These are phyloP conservation scores for Equus quagga DNA, from an alignment of 2,113 vertebrate genomes.

Conservation along the genomic window DNA sequence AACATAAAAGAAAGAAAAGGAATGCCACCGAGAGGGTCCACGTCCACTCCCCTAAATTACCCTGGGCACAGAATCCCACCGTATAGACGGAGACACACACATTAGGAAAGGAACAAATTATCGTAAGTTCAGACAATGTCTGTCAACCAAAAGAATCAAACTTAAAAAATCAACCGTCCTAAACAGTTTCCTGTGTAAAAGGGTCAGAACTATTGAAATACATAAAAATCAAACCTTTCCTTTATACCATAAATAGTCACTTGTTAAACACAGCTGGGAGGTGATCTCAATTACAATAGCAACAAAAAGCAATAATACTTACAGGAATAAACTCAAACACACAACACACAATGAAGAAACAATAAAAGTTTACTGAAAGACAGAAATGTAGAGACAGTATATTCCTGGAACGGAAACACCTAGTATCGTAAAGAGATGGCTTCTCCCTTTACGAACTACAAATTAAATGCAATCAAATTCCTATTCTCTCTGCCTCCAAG, in stretches of 20 bases:
- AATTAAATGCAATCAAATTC: constrained; percentile 51
- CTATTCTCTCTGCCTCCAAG: neutral
- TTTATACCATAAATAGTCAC: neutral
- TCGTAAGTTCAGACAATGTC: neutral
- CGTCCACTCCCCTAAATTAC: neutral
- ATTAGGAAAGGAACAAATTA: neutral
- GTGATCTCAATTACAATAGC: constrained; percentile 23
- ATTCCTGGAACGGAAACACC: neutral
- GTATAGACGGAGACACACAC: neutral
- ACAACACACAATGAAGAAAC: neutral
- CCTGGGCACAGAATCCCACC: neutral
- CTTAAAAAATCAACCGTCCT: constrained; percentile 37
- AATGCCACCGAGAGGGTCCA: neutral
- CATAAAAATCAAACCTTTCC: neutral
- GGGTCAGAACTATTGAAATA: too few species aligned
- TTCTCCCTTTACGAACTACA: constrained; percentile 3
- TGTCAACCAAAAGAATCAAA: constrained; percentile 10
- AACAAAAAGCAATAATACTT: constrained; percentile 3
- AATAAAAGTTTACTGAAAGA: neutral
- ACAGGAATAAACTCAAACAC: constrained; percentile 8
- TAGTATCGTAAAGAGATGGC: neutral
- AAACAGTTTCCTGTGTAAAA: neutral
- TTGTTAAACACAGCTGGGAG: neutral
- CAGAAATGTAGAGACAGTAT: neutral
- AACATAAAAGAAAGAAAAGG: neutral